These are phyloP conservation scores for Helicoverpa zea DNA, from an alignment of 1,140 invertebrate genomes.

Conservation along the genomic window DNA sequence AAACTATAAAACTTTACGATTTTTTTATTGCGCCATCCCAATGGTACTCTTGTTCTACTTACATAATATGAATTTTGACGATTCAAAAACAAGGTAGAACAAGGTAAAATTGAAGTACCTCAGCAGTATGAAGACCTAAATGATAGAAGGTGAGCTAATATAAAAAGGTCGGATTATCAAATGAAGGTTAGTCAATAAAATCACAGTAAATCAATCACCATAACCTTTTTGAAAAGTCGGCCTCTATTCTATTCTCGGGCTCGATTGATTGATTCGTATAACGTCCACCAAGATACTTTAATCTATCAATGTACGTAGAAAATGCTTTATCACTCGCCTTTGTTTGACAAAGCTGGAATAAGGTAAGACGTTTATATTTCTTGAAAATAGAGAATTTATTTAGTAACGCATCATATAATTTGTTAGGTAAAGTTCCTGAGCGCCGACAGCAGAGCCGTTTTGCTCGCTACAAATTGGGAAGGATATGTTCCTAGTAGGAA, in stretches of 20 bases:
- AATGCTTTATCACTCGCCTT: constrained; percentile 23
- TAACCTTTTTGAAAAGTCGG: constrained; percentile 31
- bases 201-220: constrained; percentile 28
- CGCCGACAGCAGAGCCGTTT: too few species aligned
- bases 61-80: too few species aligned
- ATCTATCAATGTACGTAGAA: constrained; percentile 22
- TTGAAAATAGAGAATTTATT: neutral
- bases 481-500: too few species aligned
- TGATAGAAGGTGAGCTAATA: too few species aligned
- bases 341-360: neutral
- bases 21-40: neutral
- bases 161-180: neutral
- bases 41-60: too few species aligned
- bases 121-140: too few species aligned
- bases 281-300: constrained; percentile 25
- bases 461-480: too few species aligned
- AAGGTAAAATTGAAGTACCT: too few species aligned
- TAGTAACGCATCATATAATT: too few species aligned
- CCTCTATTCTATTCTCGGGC: constrained; percentile 25
- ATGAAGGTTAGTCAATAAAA: constrained; percentile 10
- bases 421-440: too few species aligned
- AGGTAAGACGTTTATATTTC: neutral
- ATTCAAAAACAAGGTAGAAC: too few species aligned
- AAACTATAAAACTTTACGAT: too few species aligned
- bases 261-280: constrained; percentile 35